Percentiles rank a stretch among this genome's conserved stretches.
These are phyloP conservation scores for Loriculus beryllinus DNA, from an alignment of 2,797 vertebrate genomes.

Conservation along the genomic window DNA sequence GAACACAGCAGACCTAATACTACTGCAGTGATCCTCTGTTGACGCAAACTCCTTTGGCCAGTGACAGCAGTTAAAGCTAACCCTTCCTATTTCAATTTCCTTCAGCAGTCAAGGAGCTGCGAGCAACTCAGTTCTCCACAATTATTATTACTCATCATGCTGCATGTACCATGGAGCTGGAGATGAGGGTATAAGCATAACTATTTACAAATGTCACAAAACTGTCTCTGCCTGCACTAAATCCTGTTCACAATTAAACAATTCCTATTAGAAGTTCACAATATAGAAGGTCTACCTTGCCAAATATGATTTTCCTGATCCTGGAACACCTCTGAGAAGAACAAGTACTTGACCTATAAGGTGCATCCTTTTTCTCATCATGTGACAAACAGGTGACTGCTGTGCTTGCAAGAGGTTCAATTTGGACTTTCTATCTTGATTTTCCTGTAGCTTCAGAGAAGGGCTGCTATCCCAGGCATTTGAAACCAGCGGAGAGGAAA, in stretches of 20 bases:
- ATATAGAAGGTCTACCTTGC: conserved; percentile 83
- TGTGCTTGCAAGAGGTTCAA: conserved; percentile 61
- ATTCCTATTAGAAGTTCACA: conserved; percentile 37
- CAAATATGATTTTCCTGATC: conserved; percentile 94
- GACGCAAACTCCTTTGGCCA: not conserved
- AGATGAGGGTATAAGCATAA: not conserved
- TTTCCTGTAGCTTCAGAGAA: conserved; percentile 67
- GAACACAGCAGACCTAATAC: not conserved
- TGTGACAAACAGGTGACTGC: conserved; percentile 58
- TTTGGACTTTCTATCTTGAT: conserved; percentile 63
- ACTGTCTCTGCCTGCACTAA: not conserved
- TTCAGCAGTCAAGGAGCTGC: not conserved
- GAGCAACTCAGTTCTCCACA: not conserved
- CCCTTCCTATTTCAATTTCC: not conserved
- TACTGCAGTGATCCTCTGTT: not conserved
- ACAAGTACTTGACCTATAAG: conserved; percentile 87
- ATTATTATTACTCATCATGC: not conserved
- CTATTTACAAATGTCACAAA: not conserved
- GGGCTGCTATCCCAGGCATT: conserved; percentile 50
- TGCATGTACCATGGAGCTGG: not conserved
- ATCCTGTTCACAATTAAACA: not conserved
- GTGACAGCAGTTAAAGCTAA: not conserved
- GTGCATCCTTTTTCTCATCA: conserved; percentile 71
- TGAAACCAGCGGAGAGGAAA: conserved; percentile 79
- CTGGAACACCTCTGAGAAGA: conserved; percentile 93